Evolutionary conservation across 2,888 invertebrate species (phyloP).

Genomic region (Drosophila merina): DNA sequence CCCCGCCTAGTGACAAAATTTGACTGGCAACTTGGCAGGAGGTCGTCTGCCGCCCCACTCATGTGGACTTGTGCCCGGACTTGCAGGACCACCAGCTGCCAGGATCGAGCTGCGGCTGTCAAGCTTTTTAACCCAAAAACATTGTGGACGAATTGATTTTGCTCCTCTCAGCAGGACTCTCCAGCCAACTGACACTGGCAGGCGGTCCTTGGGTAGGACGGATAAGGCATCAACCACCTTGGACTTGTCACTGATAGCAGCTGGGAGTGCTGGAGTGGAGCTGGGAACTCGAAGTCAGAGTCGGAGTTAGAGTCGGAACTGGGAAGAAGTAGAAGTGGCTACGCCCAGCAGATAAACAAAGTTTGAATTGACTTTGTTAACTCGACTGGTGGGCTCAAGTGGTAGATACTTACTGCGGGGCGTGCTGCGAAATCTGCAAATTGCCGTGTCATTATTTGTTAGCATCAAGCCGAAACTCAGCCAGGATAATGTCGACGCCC

Average conservation of each 20-base stretch:
- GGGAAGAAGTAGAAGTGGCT: constrained; percentile 19
- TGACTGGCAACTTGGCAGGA: constrained; percentile 39
- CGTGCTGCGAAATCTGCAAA: constrained; percentile 82
- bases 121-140: constrained; percentile 68
- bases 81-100: constrained; percentile 37
- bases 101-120: constrained; percentile 59
- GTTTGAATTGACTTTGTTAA: constrained; percentile 77
- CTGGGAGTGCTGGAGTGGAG: constrained; percentile 24
- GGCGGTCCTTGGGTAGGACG: constrained; percentile 18
- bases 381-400: constrained; percentile 52
- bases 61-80: constrained; percentile 15
- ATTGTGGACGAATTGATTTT: constrained; percentile 43
- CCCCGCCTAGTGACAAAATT: constrained; percentile 41
- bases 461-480: constrained; percentile 72
- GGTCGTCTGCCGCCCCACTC: constrained; percentile 35
- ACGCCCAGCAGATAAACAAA: constrained; percentile 46
- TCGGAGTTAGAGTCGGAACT: constrained; percentile 1
- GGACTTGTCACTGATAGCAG: constrained; percentile 70
- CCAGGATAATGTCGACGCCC: constrained; percentile 8
- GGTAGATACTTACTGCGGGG: constrained; percentile 39
- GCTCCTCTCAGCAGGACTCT: constrained; percentile 52
- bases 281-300: constrained; percentile 10
- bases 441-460: constrained; percentile 83
- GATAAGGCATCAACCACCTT: constrained; percentile 55
- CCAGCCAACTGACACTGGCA: constrained; percentile 36